Evolutionary conservation across 2,113 vertebrate species (phyloP).

Genomic region (Maccullochella peelii): DNA sequence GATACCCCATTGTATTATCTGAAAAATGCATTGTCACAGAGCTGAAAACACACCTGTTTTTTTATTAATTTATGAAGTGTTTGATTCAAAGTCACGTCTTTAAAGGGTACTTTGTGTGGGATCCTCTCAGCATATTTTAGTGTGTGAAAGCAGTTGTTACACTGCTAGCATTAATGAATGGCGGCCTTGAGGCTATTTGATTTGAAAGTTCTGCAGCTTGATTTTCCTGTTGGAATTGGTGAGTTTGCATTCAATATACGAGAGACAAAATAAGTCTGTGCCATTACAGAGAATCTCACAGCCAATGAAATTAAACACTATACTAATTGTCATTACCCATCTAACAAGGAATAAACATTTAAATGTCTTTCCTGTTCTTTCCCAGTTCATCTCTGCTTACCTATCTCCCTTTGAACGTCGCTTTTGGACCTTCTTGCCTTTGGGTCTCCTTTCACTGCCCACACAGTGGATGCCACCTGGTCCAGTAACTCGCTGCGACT

Average conservation of each 20-base stretch:
- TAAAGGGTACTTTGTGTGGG: neutral
- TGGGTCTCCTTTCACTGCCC: slow-evolving; percentile 94
- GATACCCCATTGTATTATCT: neutral
- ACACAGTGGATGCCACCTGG: slow-evolving; percentile 93
- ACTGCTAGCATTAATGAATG: neutral
- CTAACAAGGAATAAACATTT: neutral
- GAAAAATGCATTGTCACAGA: too few species aligned
- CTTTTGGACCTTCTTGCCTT: slow-evolving; percentile 95
- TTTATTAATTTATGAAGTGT: too few species aligned
- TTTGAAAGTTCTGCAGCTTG: neutral
- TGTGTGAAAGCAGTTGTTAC: neutral
- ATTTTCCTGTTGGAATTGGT: neutral
- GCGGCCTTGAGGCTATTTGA: too few species aligned
- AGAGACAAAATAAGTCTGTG: neutral
- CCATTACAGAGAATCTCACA: neutral
- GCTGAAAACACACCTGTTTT: too few species aligned
- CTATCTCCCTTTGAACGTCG: slow-evolving; percentile 94
- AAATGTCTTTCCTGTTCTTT: neutral
- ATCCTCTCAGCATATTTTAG: neutral
- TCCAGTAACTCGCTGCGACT: slow-evolving; percentile 93
- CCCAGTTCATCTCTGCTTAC: slow-evolving; percentile 73
- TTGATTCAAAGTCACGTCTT: neutral
- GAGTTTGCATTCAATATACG: neutral
- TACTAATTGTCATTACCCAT: neutral
- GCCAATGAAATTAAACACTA: neutral